These are phyloP conservation scores for Siniperca obscura DNA, from an alignment of 2,797 vertebrate genomes.

Conservation along the genomic window DNA sequence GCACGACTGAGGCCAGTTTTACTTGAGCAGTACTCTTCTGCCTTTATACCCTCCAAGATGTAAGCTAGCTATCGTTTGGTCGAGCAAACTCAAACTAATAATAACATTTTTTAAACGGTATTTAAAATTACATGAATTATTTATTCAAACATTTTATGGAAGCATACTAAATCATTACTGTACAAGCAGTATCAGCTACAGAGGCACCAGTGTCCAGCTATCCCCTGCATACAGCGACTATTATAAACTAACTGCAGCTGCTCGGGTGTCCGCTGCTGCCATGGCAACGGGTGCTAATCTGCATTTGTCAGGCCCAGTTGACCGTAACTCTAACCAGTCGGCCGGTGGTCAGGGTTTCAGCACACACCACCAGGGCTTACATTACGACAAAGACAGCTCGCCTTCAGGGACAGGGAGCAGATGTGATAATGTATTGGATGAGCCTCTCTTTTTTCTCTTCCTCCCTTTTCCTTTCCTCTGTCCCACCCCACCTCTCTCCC, in stretches of 20 bases:
- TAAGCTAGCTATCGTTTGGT: background rate
- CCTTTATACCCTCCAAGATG: background rate
- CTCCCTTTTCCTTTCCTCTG: background rate
- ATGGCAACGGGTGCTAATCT: conserved; percentile 81
- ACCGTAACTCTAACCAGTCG: conserved; percentile 81
- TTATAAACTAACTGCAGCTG: conserved; percentile 70
- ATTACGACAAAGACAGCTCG: conserved; percentile 65
- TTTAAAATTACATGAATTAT: background rate
- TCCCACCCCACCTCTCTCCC: background rate
- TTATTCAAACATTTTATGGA: background rate
- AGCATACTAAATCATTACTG: background rate
- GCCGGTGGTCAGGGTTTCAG: conserved; percentile 77
- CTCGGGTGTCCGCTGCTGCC: conserved; percentile 81
- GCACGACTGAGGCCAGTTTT: background rate
- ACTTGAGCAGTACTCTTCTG: background rate
- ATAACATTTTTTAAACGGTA: background rate
- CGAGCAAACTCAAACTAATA: background rate
- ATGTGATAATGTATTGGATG: background rate
- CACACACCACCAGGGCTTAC: conserved; percentile 64
- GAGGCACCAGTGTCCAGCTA: conserved; percentile 26
- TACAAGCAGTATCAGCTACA: conserved; percentile 30
- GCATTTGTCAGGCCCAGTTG: conserved; percentile 79
- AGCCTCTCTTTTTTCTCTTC: background rate
- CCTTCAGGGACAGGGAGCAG: conserved; percentile 20
- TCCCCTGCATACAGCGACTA: conserved; percentile 31